Base-by-base conservation (phyloP, 2,888 invertebrate genomes). In the Drosophila subsilvestris region DNA sequence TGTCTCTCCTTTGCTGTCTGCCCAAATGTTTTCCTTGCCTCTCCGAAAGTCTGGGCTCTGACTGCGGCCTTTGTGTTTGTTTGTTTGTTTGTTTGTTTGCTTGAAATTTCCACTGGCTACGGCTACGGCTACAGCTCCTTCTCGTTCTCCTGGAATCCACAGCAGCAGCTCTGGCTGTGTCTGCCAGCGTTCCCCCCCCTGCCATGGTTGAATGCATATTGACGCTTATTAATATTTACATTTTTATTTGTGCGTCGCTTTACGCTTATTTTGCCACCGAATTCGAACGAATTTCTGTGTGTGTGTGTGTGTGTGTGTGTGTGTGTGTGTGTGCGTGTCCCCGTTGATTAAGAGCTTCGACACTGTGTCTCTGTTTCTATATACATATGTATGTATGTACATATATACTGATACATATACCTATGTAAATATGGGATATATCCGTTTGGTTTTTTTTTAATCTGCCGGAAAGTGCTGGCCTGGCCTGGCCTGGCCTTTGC, bases 181-280 rank as follows among this genome's bases (percentile, higher is more conserved):
- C 43, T 50, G 7, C 44, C 20, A 37, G 25, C 17, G 22, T 44
- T 25, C 27, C 43, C 43, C 54, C 43, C 27, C 43, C 43, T 43
- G 54, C 44, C 56, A 47, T 60, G 82, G 71, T 62, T 77, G 74
- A 83, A 73, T 76, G 84, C 84, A 84, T 88, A 84, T 86, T 88
- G 86, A 80, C 87, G 88, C 86, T 86, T 88, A 88, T 86, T 86
- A 86, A 86, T 88, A 86, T 88, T 88, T 86, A 88, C 88, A 88
- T 88, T 88, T 86, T 87, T 88, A 88, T 88, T 88, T 88, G 79
- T 66, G 42, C 70, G 67, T 60, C 63, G 53, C 44, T 70, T 68
- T 60, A 42, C 42, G 58, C 63, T 61, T 69, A 55, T 53, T 60
- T 59, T 63, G 58, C 58, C 63, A 47, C 68, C 61, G 55, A 58